Conservation (phyloP, 2,113 vertebrate species). For the Cyanoliseus patagonus region DNA sequence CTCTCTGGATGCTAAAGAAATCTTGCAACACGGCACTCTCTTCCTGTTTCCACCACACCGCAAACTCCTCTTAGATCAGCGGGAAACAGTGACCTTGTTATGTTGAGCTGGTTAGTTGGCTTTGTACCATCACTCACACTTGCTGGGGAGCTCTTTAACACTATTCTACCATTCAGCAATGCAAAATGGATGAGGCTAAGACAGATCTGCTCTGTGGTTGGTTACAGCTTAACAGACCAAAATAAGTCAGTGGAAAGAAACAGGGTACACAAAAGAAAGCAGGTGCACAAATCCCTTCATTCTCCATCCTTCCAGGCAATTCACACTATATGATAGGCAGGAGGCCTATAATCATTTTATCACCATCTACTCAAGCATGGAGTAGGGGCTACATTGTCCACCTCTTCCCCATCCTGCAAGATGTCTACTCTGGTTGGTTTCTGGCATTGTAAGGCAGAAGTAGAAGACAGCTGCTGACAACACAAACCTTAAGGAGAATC, state of each 20-base stretch:
- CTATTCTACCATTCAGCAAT: background rate
- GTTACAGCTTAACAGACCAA: background rate
- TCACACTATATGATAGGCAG: background rate
- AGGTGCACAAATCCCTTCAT: background rate
- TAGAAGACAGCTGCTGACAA: background rate
- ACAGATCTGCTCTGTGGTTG: background rate
- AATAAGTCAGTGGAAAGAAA: background rate
- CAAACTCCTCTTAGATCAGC: background rate
- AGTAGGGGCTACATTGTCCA: background rate
- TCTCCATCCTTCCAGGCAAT: background rate
- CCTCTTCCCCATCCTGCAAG: no score
- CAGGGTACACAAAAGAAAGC: background rate
- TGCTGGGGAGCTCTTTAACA: background rate
- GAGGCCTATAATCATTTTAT: background rate
- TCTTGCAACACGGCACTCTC: background rate
- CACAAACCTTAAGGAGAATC: background rate
- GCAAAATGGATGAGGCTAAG: background rate
- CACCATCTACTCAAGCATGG: background rate
- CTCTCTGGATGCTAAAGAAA: background rate
- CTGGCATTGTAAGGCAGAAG: background rate
- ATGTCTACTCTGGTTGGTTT: background rate
- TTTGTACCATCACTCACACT: background rate
- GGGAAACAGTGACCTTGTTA: background rate
- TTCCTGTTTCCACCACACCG: background rate
- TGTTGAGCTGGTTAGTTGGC: background rate